These are phyloP conservation scores for Centrocercus urophasianus DNA, from an alignment of 2,113 vertebrate genomes.

Conservation along the genomic window DNA sequence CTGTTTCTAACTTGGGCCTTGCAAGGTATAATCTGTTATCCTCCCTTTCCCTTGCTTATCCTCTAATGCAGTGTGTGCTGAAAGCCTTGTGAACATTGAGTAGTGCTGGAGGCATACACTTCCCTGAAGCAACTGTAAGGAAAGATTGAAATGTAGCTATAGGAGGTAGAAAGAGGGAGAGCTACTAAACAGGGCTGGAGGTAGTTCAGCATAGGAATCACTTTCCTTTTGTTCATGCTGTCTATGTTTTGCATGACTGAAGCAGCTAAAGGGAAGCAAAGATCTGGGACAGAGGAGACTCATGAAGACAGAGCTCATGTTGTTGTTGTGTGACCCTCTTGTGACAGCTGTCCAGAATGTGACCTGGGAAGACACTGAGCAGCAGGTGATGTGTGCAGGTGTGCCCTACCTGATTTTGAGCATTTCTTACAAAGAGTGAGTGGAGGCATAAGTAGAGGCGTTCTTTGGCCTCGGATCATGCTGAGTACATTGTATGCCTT, in stretches of 20 bases:
- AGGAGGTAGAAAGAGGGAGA: neutral
- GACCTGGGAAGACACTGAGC: neutral
- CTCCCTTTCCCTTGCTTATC: slow-evolving; percentile 41
- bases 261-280: neutral
- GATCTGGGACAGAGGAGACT: neutral
- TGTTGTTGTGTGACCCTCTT: neutral
- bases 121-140: neutral
- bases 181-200: neutral
- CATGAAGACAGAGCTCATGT: fast-evolving
- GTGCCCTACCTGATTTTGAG: neutral
- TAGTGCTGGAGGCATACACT: neutral
- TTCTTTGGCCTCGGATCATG: neutral
- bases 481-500: neutral
- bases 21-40: slow-evolving; percentile 27
- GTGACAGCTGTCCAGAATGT: neutral
- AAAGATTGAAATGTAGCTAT: neutral
- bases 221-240: neutral
- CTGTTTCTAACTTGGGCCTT: slow-evolving; percentile 41
- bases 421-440: neutral
- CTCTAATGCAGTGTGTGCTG: neutral
- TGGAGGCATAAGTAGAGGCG: neutral
- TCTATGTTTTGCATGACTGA: fast-evolving
- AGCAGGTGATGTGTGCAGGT: neutral
- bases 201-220: neutral
- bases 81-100: neutral